Evolutionary conservation across 2,797 vertebrate genomes (phyloP).

Genomic region (Danio albolineatus): DNA sequence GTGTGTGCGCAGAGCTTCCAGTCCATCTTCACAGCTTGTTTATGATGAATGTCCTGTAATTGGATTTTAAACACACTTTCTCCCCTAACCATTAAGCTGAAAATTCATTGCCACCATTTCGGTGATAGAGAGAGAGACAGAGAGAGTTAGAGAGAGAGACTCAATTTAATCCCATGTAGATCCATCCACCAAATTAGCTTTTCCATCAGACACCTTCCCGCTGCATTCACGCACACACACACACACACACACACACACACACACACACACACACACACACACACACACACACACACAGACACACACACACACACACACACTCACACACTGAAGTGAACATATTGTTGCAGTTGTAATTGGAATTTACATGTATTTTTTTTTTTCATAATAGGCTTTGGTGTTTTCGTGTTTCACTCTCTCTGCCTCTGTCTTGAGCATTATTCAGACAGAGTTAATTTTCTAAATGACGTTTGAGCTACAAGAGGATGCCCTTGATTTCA

Average conservation of each 20-base stretch:
- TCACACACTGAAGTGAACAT: slow-evolving; percentile 19
- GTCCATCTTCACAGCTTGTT: slow-evolving; percentile 45
- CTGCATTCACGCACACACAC: slow-evolving; percentile 27
- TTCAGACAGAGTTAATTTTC: neutral
- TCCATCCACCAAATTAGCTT: slow-evolving; percentile 52
- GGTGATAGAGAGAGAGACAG: slow-evolving; percentile 62
- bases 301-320: neutral
- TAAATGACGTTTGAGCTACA: neutral
- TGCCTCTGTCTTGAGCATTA: neutral
- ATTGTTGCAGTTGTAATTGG: slow-evolving; percentile 23
- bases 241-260: slow-evolving; percentile 30
- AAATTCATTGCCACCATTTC: slow-evolving; percentile 68
- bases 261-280: too few species aligned
- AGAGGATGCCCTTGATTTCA: neutral
- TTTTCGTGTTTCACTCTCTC: neutral
- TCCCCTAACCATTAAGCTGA: slow-evolving; percentile 75
- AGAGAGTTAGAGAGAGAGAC: slow-evolving; percentile 52
- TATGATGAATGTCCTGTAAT: slow-evolving; percentile 52
- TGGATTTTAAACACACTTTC: slow-evolving; percentile 79
- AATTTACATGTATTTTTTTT: slow-evolving; percentile 24
- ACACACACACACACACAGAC: neutral
- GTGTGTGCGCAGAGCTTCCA: slow-evolving; percentile 1
- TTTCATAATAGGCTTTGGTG: slow-evolving; percentile 8
- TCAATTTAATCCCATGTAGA: slow-evolving; percentile 39
- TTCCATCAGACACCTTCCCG: slow-evolving; percentile 41